phyloP scores from a whole-genome alignment of 1,140 invertebrate species.

The Drosophila elegans region DNA sequence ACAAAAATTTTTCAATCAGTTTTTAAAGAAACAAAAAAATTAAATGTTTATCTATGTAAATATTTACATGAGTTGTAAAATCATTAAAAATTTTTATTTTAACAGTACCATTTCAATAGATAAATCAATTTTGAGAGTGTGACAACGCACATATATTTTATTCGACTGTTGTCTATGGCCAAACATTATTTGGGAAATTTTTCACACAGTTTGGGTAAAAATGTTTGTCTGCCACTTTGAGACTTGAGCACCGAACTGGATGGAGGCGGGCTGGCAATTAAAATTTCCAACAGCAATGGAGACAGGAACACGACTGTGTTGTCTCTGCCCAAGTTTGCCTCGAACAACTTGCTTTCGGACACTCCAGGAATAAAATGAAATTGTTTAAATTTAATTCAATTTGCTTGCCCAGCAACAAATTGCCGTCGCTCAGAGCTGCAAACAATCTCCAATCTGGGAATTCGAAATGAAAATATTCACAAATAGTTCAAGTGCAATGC shows the following conservation, averaged over 20 bases:
- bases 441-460: conserved; percentile 37
- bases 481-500: conserved; percentile 75
- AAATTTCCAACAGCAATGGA: conserved; percentile 21
- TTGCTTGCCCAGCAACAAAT: conserved; percentile 23
- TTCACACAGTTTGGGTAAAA: conserved; percentile 15
- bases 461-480: conserved; percentile 31
- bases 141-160: background rate
- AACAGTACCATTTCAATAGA: no score
- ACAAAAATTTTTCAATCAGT: no score
- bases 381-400: conserved; percentile 55
- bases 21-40: no score
- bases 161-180: background rate
- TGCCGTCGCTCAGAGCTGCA: conserved; percentile 9
- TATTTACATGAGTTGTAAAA: no score
- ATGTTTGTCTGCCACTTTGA: conserved; percentile 40
- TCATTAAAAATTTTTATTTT: background rate
- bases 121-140: background rate
- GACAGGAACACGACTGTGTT: conserved; percentile 9
- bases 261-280: conserved; percentile 26
- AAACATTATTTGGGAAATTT: conserved; percentile 29
- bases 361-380: conserved; percentile 22
- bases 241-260: conserved; percentile 14
- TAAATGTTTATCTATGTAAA: no score
- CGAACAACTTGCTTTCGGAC: conserved; percentile 25
- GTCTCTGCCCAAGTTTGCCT: conserved; percentile 16